phyloP scores from a whole-genome alignment of 1,140 invertebrate species.

The Galleria mellonella region DNA sequence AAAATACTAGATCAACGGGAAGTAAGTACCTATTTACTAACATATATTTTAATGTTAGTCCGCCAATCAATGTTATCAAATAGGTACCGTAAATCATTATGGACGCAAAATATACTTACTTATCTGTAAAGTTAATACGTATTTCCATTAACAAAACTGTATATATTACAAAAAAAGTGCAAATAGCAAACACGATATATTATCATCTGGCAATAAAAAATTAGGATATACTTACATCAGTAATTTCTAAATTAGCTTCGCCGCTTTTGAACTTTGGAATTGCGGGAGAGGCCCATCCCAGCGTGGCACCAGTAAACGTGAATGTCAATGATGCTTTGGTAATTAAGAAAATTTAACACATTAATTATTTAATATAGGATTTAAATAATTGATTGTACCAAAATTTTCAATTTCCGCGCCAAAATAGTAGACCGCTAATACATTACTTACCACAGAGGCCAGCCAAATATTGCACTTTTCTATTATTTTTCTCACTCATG shows the following conservation, averaged over 20 bases:
- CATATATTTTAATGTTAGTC: no score
- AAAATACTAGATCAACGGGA: no score
- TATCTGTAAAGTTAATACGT: no score
- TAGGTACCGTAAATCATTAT: no score
- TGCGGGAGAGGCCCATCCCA: conserved; percentile 72
- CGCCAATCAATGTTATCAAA: no score
- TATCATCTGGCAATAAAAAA: no score
- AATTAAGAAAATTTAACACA: conserved; percentile 15
- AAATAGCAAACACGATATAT: no score
- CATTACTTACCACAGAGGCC: conserved; percentile 46
- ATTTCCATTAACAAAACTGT: no score
- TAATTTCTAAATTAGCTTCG: conserved; percentile 51
- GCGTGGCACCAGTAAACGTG: conserved; percentile 54
- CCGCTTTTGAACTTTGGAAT: conserved; percentile 67
- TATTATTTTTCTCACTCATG: conserved; percentile 21
- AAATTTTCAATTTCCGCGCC: conserved; percentile 32
- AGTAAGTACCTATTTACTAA: no score
- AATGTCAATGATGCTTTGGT: conserved; percentile 50
- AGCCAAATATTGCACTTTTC: conserved; percentile 58
- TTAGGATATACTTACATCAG: conserved; percentile 42
- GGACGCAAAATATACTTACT: no score
- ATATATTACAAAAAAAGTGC: no score
- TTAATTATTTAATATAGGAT: conserved; percentile 1
- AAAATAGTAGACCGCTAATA: conserved; percentile 3
- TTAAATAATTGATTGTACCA: not conserved